Conservation (phyloP, 2,888 invertebrate species). For the Limenitis camilla region DNA sequence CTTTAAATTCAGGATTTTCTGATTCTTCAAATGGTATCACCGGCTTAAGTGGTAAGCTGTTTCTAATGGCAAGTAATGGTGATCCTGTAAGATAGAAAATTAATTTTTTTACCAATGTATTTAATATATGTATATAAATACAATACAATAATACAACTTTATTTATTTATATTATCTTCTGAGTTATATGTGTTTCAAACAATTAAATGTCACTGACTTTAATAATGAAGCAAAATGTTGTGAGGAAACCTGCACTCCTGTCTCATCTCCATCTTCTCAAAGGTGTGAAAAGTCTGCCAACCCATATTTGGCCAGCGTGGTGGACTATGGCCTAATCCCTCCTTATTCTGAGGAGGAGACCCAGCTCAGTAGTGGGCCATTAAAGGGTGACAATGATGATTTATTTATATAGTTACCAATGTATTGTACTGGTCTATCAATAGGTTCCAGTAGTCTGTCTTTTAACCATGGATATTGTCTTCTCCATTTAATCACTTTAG, state of each 20-base stretch:
- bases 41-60: conserved; percentile 79
- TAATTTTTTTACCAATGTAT: neutral
- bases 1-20: conserved; percentile 68
- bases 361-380: too few relatives aligned
- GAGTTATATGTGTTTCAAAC: too few relatives aligned
- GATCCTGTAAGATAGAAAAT: conserved; percentile 44
- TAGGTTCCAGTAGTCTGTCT: conserved; percentile 65
- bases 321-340: too few relatives aligned
- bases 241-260: too few relatives aligned
- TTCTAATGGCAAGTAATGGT: conserved; percentile 81
- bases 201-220: too few relatives aligned
- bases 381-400: too few relatives aligned
- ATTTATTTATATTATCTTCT: neutral
- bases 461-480: conserved; percentile 52
- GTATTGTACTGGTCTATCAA: conserved; percentile 82
- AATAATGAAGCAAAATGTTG: too few relatives aligned
- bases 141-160: neutral
- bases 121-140: neutral
- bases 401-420: conserved; percentile 52
- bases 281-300: too few relatives aligned
- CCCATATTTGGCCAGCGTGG: too few relatives aligned
- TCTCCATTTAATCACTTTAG: conserved; percentile 52
- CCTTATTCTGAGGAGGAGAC: too few relatives aligned
- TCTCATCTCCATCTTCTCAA: too few relatives aligned
- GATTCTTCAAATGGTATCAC: conserved; percentile 74